phyloP scores from a whole-genome alignment of 2,888 invertebrate genomes.

The Pocota personata region DNA sequence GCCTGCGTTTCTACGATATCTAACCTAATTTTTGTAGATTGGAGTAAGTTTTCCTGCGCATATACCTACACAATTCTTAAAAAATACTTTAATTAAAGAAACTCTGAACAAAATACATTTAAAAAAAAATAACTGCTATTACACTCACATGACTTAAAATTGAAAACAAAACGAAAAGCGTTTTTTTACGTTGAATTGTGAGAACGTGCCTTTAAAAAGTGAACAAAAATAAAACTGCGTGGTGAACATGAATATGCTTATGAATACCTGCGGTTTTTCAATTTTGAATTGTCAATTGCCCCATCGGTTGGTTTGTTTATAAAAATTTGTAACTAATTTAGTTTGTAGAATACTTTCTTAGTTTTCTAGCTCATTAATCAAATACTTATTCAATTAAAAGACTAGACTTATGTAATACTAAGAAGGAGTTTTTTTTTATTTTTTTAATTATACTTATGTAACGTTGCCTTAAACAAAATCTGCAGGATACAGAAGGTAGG shows the following conservation, averaged over 20 bases:
- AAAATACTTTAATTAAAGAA: too few relatives aligned
- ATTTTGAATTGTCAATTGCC: constrained; percentile 33
- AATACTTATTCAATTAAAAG: constrained; percentile 13
- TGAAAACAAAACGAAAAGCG: not conserved
- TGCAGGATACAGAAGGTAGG: constrained; percentile 35
- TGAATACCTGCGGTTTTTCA: constrained; percentile 42
- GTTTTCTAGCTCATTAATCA: not conserved
- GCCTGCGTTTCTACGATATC: too few relatives aligned
- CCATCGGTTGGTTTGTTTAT: constrained; percentile 8
- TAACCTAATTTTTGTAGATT: too few relatives aligned
- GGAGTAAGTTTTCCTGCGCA: too few relatives aligned
- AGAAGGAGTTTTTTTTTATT: too few relatives aligned
- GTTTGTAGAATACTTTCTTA: not conserved
- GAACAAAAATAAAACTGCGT: not conserved
- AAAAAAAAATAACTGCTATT: not conserved
- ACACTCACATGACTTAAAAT: not conserved
- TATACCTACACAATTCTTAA: too few relatives aligned
- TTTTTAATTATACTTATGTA: constrained; percentile 10
- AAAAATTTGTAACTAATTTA: not conserved
- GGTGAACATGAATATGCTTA: constrained; percentile 17
- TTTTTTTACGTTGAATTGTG: not conserved
- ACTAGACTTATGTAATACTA: constrained; percentile 11
- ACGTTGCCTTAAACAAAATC: constrained; percentile 62
- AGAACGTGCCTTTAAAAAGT: constrained; percentile 29
- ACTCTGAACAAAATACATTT: not conserved